Base-by-base conservation (phyloP, 2,797 vertebrate species). In the Chelmon rostratus region DNA sequence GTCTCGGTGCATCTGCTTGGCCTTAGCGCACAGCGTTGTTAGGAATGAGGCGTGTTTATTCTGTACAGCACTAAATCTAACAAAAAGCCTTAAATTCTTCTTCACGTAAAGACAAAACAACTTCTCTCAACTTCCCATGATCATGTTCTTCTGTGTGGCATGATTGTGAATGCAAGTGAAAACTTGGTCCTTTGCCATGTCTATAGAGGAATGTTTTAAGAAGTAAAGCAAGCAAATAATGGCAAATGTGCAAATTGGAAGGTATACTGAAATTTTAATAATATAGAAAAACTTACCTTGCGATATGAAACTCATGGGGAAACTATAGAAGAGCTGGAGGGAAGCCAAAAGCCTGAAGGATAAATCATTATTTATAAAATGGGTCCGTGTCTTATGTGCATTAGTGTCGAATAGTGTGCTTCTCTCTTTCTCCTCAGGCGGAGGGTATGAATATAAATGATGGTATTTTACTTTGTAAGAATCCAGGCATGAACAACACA, bases 281-380 rank as follows among this genome's bases (percentile, higher is more conserved):
- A 78, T 72, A 44, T 18, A 15, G 44, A 52, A 57, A 49, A 70
- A 77, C 79, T 40, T 9, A 49, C n/a, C 28, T n/a, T 64, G 62
- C 37, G 47, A 65, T 49, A 25, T 47, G 13, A 59, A 79, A 75
- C 61, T 73, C 38, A 8, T 2, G 28, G 64, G 59, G 1, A 74
- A 82, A 63, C 38, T 52, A 23, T 21, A 68, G 57, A 23, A 23
- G 54, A 78, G 68, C 38, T 68, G 35, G 21, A 76, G 21, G 62
- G 50, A 78, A 58, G 73, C 25, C 15, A 64, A 61, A 70, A 84
- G 86, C 87, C 86, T 81, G 79, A 78, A 88, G 88, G 85, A 86
- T 69, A 82, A 88, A 80, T 88, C 84, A 88, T 86, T 90, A 90
- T 90, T 92, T 91, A 89, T 91, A 83, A 90, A 91, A 87, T 68